Percentiles rank a stretch among this genome's conserved stretches.
phyloP scores from a whole-genome alignment of 2,797 vertebrate species.

The Eupleurogrammus muticus region DNA sequence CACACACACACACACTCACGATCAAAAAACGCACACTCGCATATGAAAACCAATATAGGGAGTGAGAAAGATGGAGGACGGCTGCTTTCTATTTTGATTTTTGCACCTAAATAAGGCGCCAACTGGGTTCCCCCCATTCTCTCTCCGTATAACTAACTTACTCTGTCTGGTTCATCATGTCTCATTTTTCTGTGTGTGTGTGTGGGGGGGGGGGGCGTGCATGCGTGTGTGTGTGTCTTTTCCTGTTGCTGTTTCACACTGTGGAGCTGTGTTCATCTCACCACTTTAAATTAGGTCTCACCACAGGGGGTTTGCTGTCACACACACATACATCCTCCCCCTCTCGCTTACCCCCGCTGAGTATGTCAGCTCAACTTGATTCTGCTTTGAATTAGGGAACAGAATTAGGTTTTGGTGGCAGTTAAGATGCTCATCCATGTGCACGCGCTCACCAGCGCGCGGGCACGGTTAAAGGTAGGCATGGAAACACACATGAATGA shows the following conservation, averaged over 20 bases:
- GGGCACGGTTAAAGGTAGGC: slow-evolving; percentile 22
- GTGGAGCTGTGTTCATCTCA: slow-evolving; percentile 76
- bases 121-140: slow-evolving; percentile 35
- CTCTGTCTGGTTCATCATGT: slow-evolving; percentile 46
- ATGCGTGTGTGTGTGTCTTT: slow-evolving; percentile 48
- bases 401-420: slow-evolving; percentile 70
- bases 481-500: slow-evolving; percentile 45
- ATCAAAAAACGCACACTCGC: slow-evolving; percentile 25
- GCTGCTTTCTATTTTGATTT: slow-evolving; percentile 49
- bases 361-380: slow-evolving; percentile 72
- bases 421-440: slow-evolving; percentile 42
- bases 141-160: slow-evolving; percentile 49
- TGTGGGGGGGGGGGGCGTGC: slow-evolving; percentile 30
- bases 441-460: slow-evolving; percentile 2
- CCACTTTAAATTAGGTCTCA: slow-evolving; percentile 82
- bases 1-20: slow-evolving; percentile 17
- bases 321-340: slow-evolving; percentile 17
- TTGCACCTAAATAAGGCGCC: slow-evolving; percentile 47
- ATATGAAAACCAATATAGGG: slow-evolving; percentile 21
- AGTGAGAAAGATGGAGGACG: slow-evolving; percentile 25
- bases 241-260: slow-evolving; percentile 66
- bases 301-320: slow-evolving; percentile 75
- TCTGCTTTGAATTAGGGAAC: slow-evolving; percentile 76
- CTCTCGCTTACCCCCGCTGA: slow-evolving; percentile 58
- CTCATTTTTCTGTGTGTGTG: slow-evolving; percentile 44